Conservation (phyloP, 2,888 invertebrate genomes). For the Drosophila kokeensis region DNA sequence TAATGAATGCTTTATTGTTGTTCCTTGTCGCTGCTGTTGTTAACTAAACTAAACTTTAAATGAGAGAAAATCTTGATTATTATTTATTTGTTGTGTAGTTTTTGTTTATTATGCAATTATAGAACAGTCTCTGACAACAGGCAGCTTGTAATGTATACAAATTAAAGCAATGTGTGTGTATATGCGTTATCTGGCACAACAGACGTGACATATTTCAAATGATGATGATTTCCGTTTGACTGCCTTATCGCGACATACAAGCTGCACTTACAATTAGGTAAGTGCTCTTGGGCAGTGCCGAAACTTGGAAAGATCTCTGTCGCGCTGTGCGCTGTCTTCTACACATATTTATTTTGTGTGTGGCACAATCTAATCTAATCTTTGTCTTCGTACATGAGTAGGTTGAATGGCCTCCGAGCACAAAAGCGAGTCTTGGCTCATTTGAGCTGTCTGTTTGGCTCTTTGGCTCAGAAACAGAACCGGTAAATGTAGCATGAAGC, state of each 20-base stretch:
- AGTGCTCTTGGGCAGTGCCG: conserved; percentile 57
- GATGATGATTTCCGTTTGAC: conserved; percentile 57
- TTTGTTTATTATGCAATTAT: conserved; percentile 40
- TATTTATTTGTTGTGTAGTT: conserved; percentile 28
- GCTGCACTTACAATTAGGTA: conserved; percentile 78
- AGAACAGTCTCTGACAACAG: conserved; percentile 1
- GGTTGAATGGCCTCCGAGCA: conserved; percentile 58
- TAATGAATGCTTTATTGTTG: conserved; percentile 79
- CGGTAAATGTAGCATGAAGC: conserved; percentile 56
- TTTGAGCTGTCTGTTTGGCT: conserved; percentile 11
- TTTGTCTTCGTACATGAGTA: conserved; percentile 35
- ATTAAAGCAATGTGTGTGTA: conserved; percentile 9
- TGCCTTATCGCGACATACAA: conserved; percentile 63
- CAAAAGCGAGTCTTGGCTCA: conserved; percentile 24
- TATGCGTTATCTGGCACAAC: conserved; percentile 61
- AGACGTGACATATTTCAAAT: conserved; percentile 65
- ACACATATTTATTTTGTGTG: conserved; percentile 29
- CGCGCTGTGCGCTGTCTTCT: neutral
- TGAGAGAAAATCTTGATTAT: conserved; percentile 16
- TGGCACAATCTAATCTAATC: conserved; percentile 75
- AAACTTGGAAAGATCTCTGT: conserved; percentile 40
- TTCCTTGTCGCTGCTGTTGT: conserved; percentile 35
- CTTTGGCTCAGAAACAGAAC: conserved; percentile 47
- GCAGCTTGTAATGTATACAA: conserved; percentile 12
- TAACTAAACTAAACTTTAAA: conserved; percentile 59